These are phyloP conservation scores for Parnassius orleans DNA, from an alignment of 2,888 invertebrate species.

Conservation along the genomic window DNA sequence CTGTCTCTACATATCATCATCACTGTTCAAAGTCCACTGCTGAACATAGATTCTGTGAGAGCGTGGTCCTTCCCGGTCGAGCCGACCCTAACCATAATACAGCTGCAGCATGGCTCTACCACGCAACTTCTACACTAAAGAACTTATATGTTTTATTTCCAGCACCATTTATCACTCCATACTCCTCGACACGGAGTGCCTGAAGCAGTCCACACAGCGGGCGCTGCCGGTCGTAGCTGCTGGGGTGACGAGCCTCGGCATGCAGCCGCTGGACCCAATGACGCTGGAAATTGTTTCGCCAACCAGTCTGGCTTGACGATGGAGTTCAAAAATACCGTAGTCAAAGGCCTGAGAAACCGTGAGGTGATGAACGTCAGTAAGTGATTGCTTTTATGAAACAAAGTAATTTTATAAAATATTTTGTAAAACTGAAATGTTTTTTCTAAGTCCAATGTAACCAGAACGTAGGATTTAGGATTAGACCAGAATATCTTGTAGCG, in stretches of 20 bases:
- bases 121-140: too few relatives aligned
- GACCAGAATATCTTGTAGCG: too few relatives aligned
- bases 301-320: constrained; percentile 57
- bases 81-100: too few relatives aligned
- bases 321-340: constrained; percentile 60
- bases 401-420: background rate
- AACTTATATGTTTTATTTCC: constrained; percentile 25
- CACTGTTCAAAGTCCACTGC: too few relatives aligned
- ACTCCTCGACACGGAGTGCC: constrained; percentile 52
- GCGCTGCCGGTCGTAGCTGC: constrained; percentile 54
- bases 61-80: too few relatives aligned
- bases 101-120: too few relatives aligned
- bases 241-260: constrained; percentile 54
- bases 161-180: constrained; percentile 61
- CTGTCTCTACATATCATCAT: too few relatives aligned
- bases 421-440: too few relatives aligned
- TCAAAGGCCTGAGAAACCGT: constrained; percentile 59
- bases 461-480: too few relatives aligned
- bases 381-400: constrained; percentile 27
- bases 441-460: too few relatives aligned
- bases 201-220: constrained; percentile 50
- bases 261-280: constrained; percentile 62
- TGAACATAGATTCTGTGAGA: too few relatives aligned
- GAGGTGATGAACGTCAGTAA: constrained; percentile 53
- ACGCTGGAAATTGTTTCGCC: constrained; percentile 46